Base-by-base conservation (phyloP, 2,888 invertebrate genomes). In the Melieria crassipennis region DNA sequence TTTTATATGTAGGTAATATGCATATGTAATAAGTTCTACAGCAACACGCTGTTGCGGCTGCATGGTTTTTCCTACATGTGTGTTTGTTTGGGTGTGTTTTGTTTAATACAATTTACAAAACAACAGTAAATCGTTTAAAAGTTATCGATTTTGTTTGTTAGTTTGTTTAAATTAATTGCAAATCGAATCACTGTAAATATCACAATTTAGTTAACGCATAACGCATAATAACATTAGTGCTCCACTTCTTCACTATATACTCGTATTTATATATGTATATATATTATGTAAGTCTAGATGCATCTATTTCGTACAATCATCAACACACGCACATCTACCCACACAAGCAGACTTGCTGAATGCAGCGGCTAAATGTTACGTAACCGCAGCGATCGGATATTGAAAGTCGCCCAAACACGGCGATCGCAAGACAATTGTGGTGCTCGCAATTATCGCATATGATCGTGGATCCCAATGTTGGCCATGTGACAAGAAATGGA, bases 151-250 rank as follows among this genome's bases (percentile, higher is more conserved):
- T 30, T 30, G 30, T 30, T 52, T 52, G 50, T 52, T 52, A n/a
- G 10, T 52, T n/a, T 11, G 5, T 52, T 5, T 52, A 69, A 71
- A 82, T 84, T 82, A 81, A 79, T 82, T 81, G 78, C 76, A 80
- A 82, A 84, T 84, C 85, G 86, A 86, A 86, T 86, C 86, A 86
- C 86, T 86, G 86, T 86, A 86, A 86, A 86, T 86, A 86, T 86
- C 86, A 86, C 86, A 86, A 85, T 86, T 86, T 85, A 85, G 85
- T 86, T 86, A 86, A 86, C 84, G 56, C 64, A 66, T 69, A 69
- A 69, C 56, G 62, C 67, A 67, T 67, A 67, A 58, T 52, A 67
- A 61, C 58, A 11, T 58, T 30, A 30, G 30, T 30, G 30, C 30
- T 30, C 30, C 30, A 30, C 30, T 30, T 30, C 30, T 1, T 30